Base-by-base conservation (phyloP, 1,140 invertebrate species). In the Sitodiplosis mosellana region DNA sequence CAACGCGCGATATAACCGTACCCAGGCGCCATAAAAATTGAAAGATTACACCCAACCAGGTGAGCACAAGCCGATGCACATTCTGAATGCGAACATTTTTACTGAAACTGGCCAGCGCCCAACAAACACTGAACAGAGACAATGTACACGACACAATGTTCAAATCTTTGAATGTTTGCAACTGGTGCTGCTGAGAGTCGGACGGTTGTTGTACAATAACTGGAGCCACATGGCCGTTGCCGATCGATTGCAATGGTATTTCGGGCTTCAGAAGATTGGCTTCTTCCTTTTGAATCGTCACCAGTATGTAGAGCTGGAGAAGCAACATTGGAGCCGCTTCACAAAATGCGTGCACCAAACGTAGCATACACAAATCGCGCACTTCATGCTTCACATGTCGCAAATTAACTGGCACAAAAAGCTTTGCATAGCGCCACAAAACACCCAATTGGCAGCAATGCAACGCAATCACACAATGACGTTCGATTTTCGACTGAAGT, bases 21-120 rank as follows among this genome's bases (percentile, higher is more conserved):
- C 89, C 87, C 12, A 87, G 57, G 21, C 88, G 69, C 83, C 83
- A 87, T 3, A 80, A 67, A 51, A 91, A 76, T 69, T 86, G 81
- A 52, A 82, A 83, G 44, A 88, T 78, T n/a, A 89, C 86, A 1
- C 87, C 87, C 8, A 90, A 71, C 84, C 86, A 90, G 0, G 87
- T 88, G 2, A 91, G 69, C 1, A 90, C 83, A 2, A 90, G 69
- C 48, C 81, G 73, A 59, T 90, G 83, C 1, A 89, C 76, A 62
- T 87, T 87, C 54, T 80, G 74, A 51, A 78, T 63, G 1, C 82
- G 66, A n/a, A 87, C 78, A 60, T 88, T 83, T 66, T 90, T 89
- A 57, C 81, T 87, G 62, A 89, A 92, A 47, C 85, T 89, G 15
- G 87, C 87, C 17, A 93, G 68, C 18, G 86, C 82, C 88, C 88